Percentiles rank a stretch among this genome's conserved stretches.
Conservation (phyloP, 1,140 invertebrate species). For the Zaprionus africanus region DNA sequence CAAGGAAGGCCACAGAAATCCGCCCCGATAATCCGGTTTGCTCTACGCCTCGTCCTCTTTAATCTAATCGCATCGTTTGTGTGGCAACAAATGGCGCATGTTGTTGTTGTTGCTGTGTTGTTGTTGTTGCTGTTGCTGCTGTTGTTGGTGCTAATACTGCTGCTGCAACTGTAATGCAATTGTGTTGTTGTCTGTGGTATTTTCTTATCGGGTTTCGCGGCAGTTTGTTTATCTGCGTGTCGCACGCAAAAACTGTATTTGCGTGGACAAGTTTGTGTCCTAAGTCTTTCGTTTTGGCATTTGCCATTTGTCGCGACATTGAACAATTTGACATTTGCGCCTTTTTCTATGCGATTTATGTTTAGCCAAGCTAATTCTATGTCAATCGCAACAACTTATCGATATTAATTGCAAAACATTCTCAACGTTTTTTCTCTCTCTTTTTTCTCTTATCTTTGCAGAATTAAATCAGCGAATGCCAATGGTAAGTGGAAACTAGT, state of each 20-base stretch:
- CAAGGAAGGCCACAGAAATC: slow-evolving; percentile 15
- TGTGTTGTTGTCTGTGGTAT: slow-evolving; percentile 40
- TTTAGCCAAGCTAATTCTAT: slow-evolving; percentile 25
- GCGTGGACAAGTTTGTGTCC: slow-evolving; percentile 68
- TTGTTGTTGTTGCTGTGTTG: slow-evolving; percentile 26
- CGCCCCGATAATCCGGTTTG: slow-evolving; percentile 45
- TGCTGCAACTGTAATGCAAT: slow-evolving; percentile 32
- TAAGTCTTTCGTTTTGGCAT: slow-evolving; percentile 78
- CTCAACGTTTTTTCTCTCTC: slow-evolving; percentile 52
- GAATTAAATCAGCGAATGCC: slow-evolving; percentile 84
- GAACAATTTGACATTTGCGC: slow-evolving; percentile 63
- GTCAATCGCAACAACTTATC: slow-evolving; percentile 28
- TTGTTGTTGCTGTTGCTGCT: slow-evolving; percentile 28
- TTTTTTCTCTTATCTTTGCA: slow-evolving; percentile 66
- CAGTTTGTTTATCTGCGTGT: slow-evolving; percentile 57
- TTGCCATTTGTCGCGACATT: slow-evolving; percentile 60
- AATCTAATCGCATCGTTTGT: slow-evolving; percentile 52
- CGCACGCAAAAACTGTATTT: slow-evolving; percentile 55
- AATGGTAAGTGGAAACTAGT: slow-evolving; percentile 73
- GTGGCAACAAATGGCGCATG: slow-evolving; percentile 51
- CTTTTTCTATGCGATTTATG: slow-evolving; percentile 49
- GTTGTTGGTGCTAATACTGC: slow-evolving; percentile 25
- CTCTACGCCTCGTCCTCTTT: slow-evolving; percentile 6
- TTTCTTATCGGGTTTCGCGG: slow-evolving; percentile 37
- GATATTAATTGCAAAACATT: slow-evolving; percentile 68